Evolutionary conservation across 92 coral and sea anemone genomes (phyloP), one percentile per base, ranked within the genome.

Genomic region (Palythoa heliodiscus): DNA sequence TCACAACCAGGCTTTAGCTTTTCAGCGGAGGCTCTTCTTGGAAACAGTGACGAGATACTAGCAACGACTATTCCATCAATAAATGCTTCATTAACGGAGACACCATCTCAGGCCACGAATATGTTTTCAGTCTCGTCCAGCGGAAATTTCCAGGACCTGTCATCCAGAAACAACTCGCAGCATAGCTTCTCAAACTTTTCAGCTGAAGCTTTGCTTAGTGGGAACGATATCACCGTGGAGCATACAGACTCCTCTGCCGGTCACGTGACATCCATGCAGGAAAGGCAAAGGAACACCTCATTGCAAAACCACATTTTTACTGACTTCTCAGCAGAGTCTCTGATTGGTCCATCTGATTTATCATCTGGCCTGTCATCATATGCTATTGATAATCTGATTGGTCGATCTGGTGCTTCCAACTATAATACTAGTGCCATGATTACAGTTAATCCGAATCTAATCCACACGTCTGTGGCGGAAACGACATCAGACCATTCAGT

Each of bases 321-420:
- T 6, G 98, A 94, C 89, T 94, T 94, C 82, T 92, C 95, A 7
- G 98, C 98, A 0, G 98, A 94, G 53, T 94, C 98, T 40, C 87
- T 94, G 24, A 94, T 94, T 58, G 92, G 92, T 16, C 82, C 95
- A 0, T 88, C 89, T 80, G 98, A 92, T 67, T 87, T 94, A 55
- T 91, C 92, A 5, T 88, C 98, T 7, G 89, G 95, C 13, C 71
- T 94, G 60, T 80, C 84, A 4, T 94, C 98, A 3, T 94, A 94
- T 71, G 98, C 98, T 54, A 94, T 94, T 38, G 98, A 94, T 71
- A 94, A 94, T 77, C 90, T 94, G 55, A 94, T 94, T 69, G 89
- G 95, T 24, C 88, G 90, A 8, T 87, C 95, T 35, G 88, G 95
- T n/a, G 92, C 91, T 61, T 89, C 90, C 16, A 90, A 73, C 71